Evolutionary conservation across 2,113 vertebrate genomes (phyloP).

Genomic region (Platichthys flesus): DNA sequence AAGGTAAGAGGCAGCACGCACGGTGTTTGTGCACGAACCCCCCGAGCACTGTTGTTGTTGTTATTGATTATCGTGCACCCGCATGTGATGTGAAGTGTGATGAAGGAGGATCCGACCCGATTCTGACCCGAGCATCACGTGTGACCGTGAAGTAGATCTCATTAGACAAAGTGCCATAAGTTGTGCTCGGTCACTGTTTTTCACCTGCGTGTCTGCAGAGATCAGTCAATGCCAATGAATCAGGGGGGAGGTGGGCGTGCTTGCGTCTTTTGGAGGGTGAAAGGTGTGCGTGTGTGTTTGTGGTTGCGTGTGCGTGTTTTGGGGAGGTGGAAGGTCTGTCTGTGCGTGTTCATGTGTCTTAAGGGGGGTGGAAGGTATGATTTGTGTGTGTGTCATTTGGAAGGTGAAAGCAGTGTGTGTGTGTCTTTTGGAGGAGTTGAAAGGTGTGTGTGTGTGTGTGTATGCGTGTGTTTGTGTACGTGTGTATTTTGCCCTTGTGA

Average conservation of each 20-base stretch:
- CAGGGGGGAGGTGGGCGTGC: not conserved
- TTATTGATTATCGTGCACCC: slow-evolving; percentile 6
- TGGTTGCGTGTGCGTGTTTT: not conserved
- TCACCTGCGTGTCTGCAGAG: slow-evolving; percentile 25
- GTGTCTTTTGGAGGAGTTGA: not conserved
- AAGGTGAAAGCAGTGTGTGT: not conserved
- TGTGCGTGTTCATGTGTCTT: not conserved
- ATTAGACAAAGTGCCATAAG: slow-evolving; percentile 27
- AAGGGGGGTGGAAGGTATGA: no score
- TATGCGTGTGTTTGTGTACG: not conserved
- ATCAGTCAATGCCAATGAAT: not conserved
- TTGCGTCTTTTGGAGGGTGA: not conserved
- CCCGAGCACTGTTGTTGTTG: not conserved
- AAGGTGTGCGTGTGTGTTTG: not conserved
- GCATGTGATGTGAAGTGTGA: slow-evolving; percentile 6
- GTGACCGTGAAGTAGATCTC: not conserved
- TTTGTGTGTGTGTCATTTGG: no score
- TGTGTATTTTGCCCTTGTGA: slow-evolving; percentile 16
- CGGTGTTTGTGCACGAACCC: not conserved
- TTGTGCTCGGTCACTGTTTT: slow-evolving; percentile 42
- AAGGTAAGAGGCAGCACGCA: slow-evolving; percentile 56
- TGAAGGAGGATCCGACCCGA: not conserved
- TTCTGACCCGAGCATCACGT: not conserved
- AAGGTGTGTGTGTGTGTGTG: no score
- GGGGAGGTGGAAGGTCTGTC: not conserved